Base-by-base conservation (phyloP, 2,888 invertebrate species). In the Netelia virgata region DNA sequence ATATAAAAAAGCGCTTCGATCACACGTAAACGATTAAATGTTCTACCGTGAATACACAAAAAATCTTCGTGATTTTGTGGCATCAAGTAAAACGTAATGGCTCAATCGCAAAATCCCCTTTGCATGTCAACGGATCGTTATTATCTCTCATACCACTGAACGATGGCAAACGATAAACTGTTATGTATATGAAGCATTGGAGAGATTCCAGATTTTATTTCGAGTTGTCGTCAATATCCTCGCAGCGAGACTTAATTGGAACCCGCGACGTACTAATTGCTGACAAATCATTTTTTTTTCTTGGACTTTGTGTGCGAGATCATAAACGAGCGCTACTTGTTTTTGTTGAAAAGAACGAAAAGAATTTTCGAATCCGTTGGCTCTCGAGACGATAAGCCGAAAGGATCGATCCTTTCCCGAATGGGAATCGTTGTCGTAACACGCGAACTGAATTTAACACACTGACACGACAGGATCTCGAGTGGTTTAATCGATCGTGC, bases 381-480 rank as follows among this genome's bases (percentile, higher is more conserved):
- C 59, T 82, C 68, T 66, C 76, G 47, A 61, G 43, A 77, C 85
- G 88, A 88, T 88, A 87, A 88, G 83, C 73, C 50, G 72, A 43
- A 41, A 74, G 81, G 85, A 63, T 68, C 82, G 77, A 76, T 75
- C 73, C 73, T 74, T 63, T 68, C 41, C 76, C 76, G 69, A 81
- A 76, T 77, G 72, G 50, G 84, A 83, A 82, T 81, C 86, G 84
- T 69, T 57, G 74, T 57, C 63, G 73, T 80, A 87, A 88, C 88
- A 88, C 88, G 88, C 88, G 87, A 88, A 87, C 87, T 87, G 86
- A 88, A 88, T 88, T 88, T 88, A 88, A 86, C 84, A 82, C 72
- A 68, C 55, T 66, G 66, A 23, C 70, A 63, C 61, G 74, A 79
- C 74, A 64, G 69, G 59, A 83, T 83, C 79, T 50, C 63, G 28